Evolutionary conservation across 1,140 invertebrate species (phyloP).

Genomic region (Aethina tumida): DNA sequence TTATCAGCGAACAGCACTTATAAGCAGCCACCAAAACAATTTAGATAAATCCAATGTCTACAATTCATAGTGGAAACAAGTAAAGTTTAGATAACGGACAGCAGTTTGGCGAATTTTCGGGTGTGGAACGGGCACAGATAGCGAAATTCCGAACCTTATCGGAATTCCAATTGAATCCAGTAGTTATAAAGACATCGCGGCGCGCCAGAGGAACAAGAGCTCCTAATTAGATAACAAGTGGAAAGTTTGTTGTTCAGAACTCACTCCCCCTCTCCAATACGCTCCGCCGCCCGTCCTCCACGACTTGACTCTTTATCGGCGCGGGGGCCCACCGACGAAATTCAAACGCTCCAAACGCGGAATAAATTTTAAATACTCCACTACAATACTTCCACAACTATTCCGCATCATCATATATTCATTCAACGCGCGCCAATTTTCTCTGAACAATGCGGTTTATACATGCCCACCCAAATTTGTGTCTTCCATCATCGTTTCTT

Average conservation of each 20-base stretch:
- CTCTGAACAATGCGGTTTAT: not conserved
- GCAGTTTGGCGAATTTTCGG: slow-evolving; percentile 17
- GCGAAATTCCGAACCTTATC: slow-evolving; percentile 26
- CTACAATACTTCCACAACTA: too few relatives aligned
- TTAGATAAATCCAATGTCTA: slow-evolving; percentile 27
- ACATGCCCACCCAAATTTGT: too few relatives aligned
- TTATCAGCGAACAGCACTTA: slow-evolving; percentile 19
- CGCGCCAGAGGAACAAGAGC: slow-evolving; percentile 26
- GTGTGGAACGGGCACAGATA: slow-evolving; percentile 19
- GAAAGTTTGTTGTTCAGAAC: slow-evolving; percentile 18
- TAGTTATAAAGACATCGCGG: slow-evolving; percentile 28
- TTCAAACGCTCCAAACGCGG: not conserved
- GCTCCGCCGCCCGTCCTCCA: too few relatives aligned
- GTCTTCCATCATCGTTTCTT: too few relatives aligned
- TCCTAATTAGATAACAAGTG: slow-evolving; percentile 29
- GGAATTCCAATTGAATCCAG: slow-evolving; percentile 29
- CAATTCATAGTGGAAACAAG: slow-evolving; percentile 23
- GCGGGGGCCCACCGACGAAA: too few relatives aligned
- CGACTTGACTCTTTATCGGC: too few relatives aligned
- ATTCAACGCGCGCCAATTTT: not conserved
- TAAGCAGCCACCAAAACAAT: slow-evolving; percentile 24
- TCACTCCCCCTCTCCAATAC: slow-evolving; percentile 4
- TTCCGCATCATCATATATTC: too few relatives aligned
- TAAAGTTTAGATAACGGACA: slow-evolving; percentile 15
- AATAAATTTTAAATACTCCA: slow-evolving; percentile 1